Percentiles rank a stretch among this genome's conserved stretches.
phyloP scores from a whole-genome alignment of 2,797 vertebrate genomes.

The Syngnathus acus region DNA sequence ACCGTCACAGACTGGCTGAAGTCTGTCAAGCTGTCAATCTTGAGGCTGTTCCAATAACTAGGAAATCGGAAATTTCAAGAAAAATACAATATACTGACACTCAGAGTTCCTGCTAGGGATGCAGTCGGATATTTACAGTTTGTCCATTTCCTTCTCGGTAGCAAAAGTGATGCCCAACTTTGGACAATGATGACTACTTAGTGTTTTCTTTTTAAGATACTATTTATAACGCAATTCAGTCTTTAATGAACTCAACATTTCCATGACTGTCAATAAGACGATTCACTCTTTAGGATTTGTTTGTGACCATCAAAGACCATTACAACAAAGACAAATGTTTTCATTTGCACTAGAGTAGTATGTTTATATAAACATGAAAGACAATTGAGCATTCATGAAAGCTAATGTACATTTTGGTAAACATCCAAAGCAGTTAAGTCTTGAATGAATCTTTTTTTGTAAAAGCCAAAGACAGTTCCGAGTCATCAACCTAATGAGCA shows the following conservation, averaged over 20 bases:
- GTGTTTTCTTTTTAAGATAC: background rate
- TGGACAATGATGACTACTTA: background rate
- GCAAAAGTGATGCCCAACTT: background rate
- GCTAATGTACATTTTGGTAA: background rate
- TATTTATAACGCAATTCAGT: background rate
- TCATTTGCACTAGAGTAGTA: background rate
- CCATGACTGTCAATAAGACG: background rate
- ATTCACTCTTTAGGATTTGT: background rate
- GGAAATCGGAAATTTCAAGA: background rate
- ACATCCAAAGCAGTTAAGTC: background rate
- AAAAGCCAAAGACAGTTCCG: background rate
- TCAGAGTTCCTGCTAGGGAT: background rate
- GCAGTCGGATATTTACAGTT: background rate
- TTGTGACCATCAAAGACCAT: background rate
- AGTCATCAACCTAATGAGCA: background rate
- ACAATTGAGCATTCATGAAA: background rate
- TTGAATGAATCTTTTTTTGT: background rate
- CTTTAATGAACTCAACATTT: background rate
- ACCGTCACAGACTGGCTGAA: background rate
- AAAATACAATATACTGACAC: background rate
- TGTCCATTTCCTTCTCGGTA: background rate
- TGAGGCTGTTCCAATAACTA: background rate
- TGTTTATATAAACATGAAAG: background rate
- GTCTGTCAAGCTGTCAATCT: slow-evolving; percentile 1
- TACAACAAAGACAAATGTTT: background rate